phyloP scores from a whole-genome alignment of 2,888 invertebrate genomes.

The Lithophane leautieri region DNA sequence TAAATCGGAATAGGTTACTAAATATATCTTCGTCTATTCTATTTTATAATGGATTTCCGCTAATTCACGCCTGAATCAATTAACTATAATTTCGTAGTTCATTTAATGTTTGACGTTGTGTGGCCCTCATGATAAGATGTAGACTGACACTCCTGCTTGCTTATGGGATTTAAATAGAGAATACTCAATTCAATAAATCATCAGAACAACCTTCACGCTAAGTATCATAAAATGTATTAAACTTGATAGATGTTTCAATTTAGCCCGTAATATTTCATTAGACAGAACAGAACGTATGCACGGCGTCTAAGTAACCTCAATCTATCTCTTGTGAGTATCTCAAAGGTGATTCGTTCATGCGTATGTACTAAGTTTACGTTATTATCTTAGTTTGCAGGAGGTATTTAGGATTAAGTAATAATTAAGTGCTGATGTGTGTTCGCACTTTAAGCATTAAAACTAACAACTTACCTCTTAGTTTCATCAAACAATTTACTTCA shows the following conservation, averaged over 20 bases:
- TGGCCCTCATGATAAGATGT: background rate
- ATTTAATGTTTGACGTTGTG: background rate
- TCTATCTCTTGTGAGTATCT: constrained; percentile 7
- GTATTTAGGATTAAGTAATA: background rate
- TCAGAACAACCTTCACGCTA: background rate
- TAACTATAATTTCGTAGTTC: background rate
- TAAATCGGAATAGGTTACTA: too few relatives aligned
- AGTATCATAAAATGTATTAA: constrained; percentile 8
- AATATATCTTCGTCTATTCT: too few relatives aligned
- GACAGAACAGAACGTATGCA: background rate
- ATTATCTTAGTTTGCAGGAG: constrained; percentile 5
- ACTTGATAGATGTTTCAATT: constrained; percentile 28
- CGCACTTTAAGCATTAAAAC: background rate
- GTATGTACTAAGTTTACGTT: background rate
- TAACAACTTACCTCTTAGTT: background rate
- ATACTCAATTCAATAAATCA: background rate
- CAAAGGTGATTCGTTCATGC: constrained; percentile 4
- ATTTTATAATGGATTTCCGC: too few relatives aligned
- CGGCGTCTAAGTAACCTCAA: constrained; percentile 12
- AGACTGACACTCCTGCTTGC: background rate
- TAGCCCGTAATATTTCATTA: constrained; percentile 30
- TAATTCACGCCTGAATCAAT: too few relatives aligned
- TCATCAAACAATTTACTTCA: background rate
- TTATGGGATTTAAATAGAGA: background rate
- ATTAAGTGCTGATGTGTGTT: background rate